phyloP scores from a whole-genome alignment of 2,113 vertebrate species.

The Addax nasomaculatus region DNA sequence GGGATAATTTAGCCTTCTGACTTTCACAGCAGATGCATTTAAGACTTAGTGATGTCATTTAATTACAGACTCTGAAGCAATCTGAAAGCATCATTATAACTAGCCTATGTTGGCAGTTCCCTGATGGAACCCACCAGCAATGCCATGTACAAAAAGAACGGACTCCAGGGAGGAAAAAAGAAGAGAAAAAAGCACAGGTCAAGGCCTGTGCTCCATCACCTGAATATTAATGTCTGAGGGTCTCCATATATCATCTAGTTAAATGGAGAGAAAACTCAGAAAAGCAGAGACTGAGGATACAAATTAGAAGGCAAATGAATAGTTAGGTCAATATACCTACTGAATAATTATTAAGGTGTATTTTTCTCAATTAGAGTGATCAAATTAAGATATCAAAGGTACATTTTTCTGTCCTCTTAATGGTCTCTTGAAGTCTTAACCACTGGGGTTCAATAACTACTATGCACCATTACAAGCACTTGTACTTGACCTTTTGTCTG shows the following conservation, averaged over 20 bases:
- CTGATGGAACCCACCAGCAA: conserved; percentile 47
- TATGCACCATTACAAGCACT: neutral
- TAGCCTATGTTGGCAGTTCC: conserved; percentile 59
- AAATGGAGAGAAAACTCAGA: conserved; percentile 44
- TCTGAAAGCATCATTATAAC: conserved; percentile 55
- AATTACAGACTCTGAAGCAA: conserved; percentile 68
- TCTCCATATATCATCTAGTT: neutral
- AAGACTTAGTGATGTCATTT: conserved; percentile 68
- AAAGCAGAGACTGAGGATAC: conserved; percentile 5
- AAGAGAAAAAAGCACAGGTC: neutral
- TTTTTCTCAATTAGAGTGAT: conserved; percentile 58
- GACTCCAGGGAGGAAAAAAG: neutral
- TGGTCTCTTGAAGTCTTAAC: conserved; percentile 49
- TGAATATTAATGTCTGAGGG: conserved; percentile 11
- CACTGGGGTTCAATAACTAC: conserved; percentile 12
- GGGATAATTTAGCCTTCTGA: conserved; percentile 71
- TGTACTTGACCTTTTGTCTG: conserved; percentile 17
- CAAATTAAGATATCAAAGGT: conserved; percentile 61
- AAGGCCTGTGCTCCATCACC: neutral
- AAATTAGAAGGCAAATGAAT: conserved; percentile 58
- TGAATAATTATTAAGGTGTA: conserved; percentile 54
- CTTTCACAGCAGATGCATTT: conserved; percentile 73
- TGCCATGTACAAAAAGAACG: neutral
- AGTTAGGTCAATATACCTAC: conserved; percentile 18
- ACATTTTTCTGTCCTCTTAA: conserved; percentile 51